These are phyloP conservation scores for Chinchilla lanigera DNA, from an alignment of 2,113 vertebrate species.

Conservation along the genomic window DNA sequence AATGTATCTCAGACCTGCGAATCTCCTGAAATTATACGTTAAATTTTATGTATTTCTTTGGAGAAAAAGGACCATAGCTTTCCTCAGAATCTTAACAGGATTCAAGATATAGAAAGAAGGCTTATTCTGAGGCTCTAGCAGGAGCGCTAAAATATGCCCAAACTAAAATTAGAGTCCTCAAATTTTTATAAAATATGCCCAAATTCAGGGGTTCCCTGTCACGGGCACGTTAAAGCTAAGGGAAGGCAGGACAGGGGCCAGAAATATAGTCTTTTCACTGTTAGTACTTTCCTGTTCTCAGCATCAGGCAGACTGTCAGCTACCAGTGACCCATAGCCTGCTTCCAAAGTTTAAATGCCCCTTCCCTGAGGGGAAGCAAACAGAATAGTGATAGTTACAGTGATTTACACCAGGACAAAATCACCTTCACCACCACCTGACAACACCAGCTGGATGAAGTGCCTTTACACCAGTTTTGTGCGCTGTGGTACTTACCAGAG, in stretches of 20 bases:
- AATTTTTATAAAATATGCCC: neutral
- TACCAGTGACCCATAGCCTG: neutral
- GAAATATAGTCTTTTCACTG: neutral
- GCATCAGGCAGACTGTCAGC: neutral
- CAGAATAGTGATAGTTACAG: neutral
- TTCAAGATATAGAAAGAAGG: neutral
- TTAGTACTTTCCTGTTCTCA: conserved; percentile 19
- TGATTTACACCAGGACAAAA: conserved; percentile 34
- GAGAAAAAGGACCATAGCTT: neutral
- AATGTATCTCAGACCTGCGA: conserved; percentile 2
- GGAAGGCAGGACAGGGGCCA: neutral
- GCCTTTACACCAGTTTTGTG: neutral
- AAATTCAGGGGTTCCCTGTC: neutral
- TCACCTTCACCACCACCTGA: neutral
- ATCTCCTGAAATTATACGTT: conserved; percentile 1
- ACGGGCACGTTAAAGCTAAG: neutral
- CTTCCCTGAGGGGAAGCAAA: neutral
- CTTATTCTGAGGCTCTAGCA: neutral
- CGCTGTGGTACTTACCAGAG: conserved; percentile 79
- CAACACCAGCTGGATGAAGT: neutral
- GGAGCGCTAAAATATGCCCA: neutral
- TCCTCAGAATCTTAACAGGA: conserved; percentile 49
- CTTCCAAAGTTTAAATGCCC: neutral
- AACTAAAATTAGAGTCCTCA: conserved; percentile 15
- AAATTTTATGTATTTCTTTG: conserved; percentile 41